Conservation (phyloP, 1,140 invertebrate species). For the Heterodera carotae region DNA sequence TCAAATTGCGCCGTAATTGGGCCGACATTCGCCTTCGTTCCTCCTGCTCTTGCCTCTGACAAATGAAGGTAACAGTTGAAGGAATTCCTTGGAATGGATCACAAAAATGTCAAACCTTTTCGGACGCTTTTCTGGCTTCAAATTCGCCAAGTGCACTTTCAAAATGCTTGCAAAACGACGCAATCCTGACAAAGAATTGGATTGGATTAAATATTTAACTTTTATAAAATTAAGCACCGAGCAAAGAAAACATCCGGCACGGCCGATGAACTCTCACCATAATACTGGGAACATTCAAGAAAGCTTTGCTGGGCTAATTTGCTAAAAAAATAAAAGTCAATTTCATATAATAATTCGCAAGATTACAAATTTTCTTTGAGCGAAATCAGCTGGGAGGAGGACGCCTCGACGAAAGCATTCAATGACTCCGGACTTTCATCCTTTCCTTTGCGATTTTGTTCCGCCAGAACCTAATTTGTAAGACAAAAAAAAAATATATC, state of each 20-base stretch:
- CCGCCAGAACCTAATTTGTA: constrained; percentile 8
- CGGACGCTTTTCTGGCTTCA: constrained; percentile 6
- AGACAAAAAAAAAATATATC: neutral
- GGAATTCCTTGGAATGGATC: too few relatives aligned
- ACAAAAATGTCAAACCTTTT: neutral
- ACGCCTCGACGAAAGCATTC: constrained; percentile 32
- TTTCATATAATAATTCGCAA: constrained; percentile 7
- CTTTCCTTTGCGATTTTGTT: constrained; percentile 40
- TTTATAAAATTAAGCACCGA: neutral
- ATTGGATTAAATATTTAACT: neutral
- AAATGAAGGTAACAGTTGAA: neutral
- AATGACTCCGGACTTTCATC: constrained; percentile 28
- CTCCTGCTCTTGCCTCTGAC: neutral
- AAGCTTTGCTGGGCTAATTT: constrained; percentile 44
- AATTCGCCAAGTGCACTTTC: constrained; percentile 33
- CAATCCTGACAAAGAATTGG: constrained; percentile 20
- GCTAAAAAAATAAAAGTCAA: constrained; percentile 12
- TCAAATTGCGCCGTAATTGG: neutral
- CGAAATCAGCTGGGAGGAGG: constrained; percentile 21
- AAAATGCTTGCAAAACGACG: constrained; percentile 41
- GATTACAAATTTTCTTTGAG: constrained; percentile 16
- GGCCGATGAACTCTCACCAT: constrained; percentile 25
- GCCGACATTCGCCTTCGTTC: neutral
- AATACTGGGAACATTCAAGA: constrained; percentile 42
- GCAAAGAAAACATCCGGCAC: constrained; percentile 41